phyloP scores from a whole-genome alignment of 2,888 invertebrate species.

The Eumerus sabulonum region DNA sequence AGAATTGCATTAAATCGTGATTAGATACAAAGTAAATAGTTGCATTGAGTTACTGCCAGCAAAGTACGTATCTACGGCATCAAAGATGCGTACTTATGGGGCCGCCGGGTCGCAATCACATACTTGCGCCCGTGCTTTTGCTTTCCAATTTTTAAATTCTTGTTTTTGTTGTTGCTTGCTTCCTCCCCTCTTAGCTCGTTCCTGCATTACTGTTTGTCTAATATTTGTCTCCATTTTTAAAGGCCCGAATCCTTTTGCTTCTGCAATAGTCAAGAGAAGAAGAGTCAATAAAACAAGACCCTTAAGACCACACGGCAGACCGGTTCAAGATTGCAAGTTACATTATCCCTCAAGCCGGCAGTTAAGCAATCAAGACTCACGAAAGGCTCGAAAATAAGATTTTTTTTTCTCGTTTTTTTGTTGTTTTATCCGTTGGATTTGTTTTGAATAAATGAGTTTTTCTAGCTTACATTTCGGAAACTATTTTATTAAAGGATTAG shows the following conservation, averaged over 20 bases:
- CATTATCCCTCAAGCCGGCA: background rate
- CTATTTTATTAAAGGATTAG: no score
- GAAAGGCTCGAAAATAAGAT: background rate
- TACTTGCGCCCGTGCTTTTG: no score
- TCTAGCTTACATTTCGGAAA: no score
- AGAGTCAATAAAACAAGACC: background rate
- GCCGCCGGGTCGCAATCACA: no score
- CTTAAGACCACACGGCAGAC: no score
- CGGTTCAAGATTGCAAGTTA: background rate
- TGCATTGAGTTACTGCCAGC: conserved; percentile 5
- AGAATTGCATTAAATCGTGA: conserved; percentile 48
- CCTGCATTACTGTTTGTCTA: no score
- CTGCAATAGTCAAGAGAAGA: conserved; percentile 7
- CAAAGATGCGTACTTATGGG: no score
- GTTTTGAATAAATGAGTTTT: no score
- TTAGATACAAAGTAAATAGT: conserved; percentile 30
- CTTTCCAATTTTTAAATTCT: no score
- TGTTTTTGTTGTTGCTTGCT: no score
- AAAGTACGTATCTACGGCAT: no score
- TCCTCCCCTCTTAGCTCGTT: background rate
- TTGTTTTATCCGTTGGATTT: background rate
- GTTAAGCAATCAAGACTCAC: conserved; percentile 4
- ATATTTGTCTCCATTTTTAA: conserved; percentile 24
- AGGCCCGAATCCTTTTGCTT: conserved; percentile 17
- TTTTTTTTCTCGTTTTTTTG: no score